Percentiles rank a stretch among this genome's conserved stretches.
Evolutionary conservation across 2,797 vertebrate genomes (phyloP).

Genomic region (Sphenodon punctatus): DNA sequence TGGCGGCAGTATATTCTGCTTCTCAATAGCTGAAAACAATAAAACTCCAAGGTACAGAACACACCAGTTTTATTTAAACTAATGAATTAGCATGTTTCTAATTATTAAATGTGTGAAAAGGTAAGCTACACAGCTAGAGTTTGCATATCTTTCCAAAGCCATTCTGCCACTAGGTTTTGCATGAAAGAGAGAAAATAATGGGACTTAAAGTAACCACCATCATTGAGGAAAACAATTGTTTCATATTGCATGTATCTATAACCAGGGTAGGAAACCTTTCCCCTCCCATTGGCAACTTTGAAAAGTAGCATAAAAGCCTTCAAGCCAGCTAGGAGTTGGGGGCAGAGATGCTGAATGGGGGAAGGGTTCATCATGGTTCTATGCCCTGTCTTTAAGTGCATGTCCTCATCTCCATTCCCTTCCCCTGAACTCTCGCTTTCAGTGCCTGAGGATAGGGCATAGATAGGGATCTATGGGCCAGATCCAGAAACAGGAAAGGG

Average conservation of each 20-base stretch:
- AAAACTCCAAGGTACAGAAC: conserved; percentile 75
- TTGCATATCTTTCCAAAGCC: conserved; percentile 12
- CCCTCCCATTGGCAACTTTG: too few relatives aligned
- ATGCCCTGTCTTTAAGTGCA: too few relatives aligned
- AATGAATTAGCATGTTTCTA: neutral
- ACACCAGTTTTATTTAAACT: neutral
- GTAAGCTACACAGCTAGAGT: neutral
- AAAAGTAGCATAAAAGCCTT: too few relatives aligned
- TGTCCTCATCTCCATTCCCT: too few relatives aligned
- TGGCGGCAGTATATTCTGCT: conserved; percentile 89
- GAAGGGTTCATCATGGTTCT: too few relatives aligned
- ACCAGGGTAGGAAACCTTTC: too few relatives aligned
- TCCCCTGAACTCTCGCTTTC: too few relatives aligned
- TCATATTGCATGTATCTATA: neutral
- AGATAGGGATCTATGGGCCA: too few relatives aligned
- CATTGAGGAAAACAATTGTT: neutral
- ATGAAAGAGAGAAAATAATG: neutral
- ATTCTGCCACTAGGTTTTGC: neutral
- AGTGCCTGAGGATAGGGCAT: too few relatives aligned
- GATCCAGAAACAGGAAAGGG: too few relatives aligned
- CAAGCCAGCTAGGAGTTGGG: too few relatives aligned
- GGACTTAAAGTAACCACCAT: neutral
- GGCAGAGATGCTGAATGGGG: too few relatives aligned
- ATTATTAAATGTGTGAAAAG: neutral
- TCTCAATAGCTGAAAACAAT: conserved; percentile 77